These are phyloP conservation scores for Halocynthia aurantium DNA, from an alignment of 23 tunicate genomes.

Conservation along the genomic window DNA sequence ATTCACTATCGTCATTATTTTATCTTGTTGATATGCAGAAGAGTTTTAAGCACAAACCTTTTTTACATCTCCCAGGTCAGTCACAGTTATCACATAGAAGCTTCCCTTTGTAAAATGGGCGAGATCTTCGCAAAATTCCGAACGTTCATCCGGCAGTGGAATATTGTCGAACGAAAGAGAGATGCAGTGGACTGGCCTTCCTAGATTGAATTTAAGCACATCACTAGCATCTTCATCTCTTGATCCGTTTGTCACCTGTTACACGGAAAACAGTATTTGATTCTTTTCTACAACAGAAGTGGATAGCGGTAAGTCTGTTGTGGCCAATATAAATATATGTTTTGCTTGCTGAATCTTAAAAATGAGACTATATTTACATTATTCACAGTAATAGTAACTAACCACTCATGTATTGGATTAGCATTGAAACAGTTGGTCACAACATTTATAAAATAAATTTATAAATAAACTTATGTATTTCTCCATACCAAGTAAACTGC, in stretches of 20 bases:
- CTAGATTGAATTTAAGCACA: conserved; percentile 32
- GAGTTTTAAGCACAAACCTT: conserved; percentile 22
- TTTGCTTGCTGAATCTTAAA: too few relatives aligned
- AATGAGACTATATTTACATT: too few relatives aligned
- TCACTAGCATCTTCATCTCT: conserved; percentile 36
- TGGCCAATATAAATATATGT: too few relatives aligned
- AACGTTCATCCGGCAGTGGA: conserved; percentile 23
- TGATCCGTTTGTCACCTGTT: conserved; percentile 9
- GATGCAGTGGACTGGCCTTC: conserved; percentile 79
- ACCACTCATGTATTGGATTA: neutral
- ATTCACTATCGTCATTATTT: too few relatives aligned
- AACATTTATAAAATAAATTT: too few relatives aligned
- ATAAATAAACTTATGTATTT: neutral
- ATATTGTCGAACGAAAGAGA: conserved; percentile 42
- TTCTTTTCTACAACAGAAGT: too few relatives aligned
- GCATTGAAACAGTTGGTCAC: neutral
- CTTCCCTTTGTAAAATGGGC: conserved; percentile 78
- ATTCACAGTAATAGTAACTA: too few relatives aligned
- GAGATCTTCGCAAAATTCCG: conserved; percentile 64
- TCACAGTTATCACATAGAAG: conserved; percentile 57
- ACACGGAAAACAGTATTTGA: too few relatives aligned
- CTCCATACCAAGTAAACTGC: conserved; percentile 67
- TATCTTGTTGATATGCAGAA: too few relatives aligned
- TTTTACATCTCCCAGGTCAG: conserved; percentile 53
- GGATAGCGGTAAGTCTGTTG: too few relatives aligned